These are phyloP conservation scores for Ramphastos sulfuratus DNA, from an alignment of 2,113 vertebrate genomes.

Conservation along the genomic window DNA sequence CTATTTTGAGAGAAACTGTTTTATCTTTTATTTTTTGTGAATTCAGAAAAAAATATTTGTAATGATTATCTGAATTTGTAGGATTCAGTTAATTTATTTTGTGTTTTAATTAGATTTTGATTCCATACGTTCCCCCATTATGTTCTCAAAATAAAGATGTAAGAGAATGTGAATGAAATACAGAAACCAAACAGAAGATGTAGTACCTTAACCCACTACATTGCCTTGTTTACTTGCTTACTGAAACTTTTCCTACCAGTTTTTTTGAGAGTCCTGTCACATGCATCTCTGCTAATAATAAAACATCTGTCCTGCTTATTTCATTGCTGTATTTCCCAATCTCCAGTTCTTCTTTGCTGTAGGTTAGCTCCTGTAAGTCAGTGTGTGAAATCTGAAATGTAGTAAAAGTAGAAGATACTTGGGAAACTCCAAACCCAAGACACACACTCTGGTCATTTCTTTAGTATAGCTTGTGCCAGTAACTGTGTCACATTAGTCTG, in stretches of 20 bases:
- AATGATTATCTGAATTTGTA: neutral
- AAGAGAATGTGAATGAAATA: neutral
- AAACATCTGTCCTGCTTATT: neutral
- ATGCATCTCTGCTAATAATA: neutral
- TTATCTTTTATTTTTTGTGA: neutral
- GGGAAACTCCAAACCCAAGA: neutral
- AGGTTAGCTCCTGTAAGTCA: neutral
- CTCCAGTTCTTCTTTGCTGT: neutral
- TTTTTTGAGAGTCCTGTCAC: neutral
- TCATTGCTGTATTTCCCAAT: neutral
- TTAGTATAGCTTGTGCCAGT: neutral
- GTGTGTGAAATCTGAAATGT: neutral
- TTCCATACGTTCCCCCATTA: neutral
- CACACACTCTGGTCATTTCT: neutral
- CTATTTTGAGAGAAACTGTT: neutral
- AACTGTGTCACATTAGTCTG: neutral
- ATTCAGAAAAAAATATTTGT: neutral
- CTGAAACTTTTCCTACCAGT: neutral
- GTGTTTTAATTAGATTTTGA: neutral
- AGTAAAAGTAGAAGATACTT: neutral
- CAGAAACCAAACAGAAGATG: neutral
- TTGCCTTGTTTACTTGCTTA: neutral
- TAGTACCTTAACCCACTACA: neutral
- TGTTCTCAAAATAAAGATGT: neutral
- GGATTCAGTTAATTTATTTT: neutral